Base-by-base conservation (phyloP, 2,888 invertebrate species). In the Antitype chi region DNA sequence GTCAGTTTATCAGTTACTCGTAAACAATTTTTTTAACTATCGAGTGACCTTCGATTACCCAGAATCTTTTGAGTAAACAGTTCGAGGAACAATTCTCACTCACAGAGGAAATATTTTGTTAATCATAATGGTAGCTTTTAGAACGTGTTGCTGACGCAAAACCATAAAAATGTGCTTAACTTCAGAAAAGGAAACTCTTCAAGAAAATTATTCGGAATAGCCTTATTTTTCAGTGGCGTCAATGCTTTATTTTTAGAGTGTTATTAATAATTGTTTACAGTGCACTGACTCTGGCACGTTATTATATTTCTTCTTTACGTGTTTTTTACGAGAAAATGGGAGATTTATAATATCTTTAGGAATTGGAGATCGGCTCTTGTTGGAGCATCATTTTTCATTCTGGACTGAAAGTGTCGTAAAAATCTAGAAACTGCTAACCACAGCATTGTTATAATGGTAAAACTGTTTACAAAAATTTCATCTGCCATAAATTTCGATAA, bases 201-300 rank as follows among this genome's bases (percentile, higher is more conserved):
- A 73, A 69, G 59, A 79, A 81, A 82, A 85, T 78, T 76, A 77
- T 83, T 85, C 83, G 53, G 28, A 82, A 84, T 85, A 70, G 69
- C 63, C 75, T 88, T 89, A 87, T 87, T 88, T 88, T 80, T 80
- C 83, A 67, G 73, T 74, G 81, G 81, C 88, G 85, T 85, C 83
- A 86, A 78, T 69, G 74, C 47, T 86, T 70, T 74, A 79, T 88
- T 87, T 88, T 81, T 66, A 82, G 80, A 82, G 62, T 43, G 81
- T 85, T 86, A 86, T 80, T 87, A 85, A 88, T 87, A 85, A 81
- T 87, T 87, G 84, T 89, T 85, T 81, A 80, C 84, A 76, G 82
- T 85, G 76, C 83, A 85, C 81, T 81, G 87, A 79, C 88, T 81
- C 70, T 69, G 79, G 70, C 72, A 70, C 66, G 49, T 55, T 69